phyloP scores from a whole-genome alignment of 2,113 vertebrate genomes.

The Ochotona princeps region DNA sequence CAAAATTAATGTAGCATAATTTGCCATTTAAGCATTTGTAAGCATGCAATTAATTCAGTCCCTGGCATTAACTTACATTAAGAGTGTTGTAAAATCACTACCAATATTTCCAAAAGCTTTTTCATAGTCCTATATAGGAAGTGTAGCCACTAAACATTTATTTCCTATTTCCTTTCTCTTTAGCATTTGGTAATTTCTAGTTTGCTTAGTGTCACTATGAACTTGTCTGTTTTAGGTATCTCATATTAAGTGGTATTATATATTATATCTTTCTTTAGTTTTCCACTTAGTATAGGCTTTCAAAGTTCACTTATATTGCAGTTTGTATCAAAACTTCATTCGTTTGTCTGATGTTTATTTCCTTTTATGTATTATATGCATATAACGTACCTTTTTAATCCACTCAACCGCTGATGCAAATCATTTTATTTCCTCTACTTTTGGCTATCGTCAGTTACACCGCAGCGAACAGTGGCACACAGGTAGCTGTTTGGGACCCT shows the following conservation, averaged over 20 bases:
- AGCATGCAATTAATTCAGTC: not conserved
- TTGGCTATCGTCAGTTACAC: not conserved
- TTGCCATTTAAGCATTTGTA: slow-evolving; percentile 1
- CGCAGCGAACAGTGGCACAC: not conserved
- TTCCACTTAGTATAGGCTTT: slow-evolving; percentile 19
- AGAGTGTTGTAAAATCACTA: not conserved
- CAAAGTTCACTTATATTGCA: not conserved
- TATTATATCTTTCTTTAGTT: not conserved
- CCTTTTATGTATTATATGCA: not conserved
- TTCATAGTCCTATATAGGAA: not conserved
- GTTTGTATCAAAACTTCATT: not conserved
- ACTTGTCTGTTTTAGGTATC: not conserved
- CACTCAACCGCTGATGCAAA: not conserved
- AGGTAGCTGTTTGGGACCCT: not conserved
- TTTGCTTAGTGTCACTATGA: not conserved
- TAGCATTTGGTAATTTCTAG: not conserved
- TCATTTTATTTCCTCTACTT: not conserved
- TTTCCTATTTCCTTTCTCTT: not conserved
- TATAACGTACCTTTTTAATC: not conserved
- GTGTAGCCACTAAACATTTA: not conserved
- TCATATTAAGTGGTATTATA: not conserved
- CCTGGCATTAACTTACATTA: not conserved
- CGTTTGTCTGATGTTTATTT: not conserved
- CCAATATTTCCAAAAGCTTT: not conserved
- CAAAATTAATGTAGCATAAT: not conserved